Evolutionary conservation across 2,888 invertebrate species (phyloP), one percentile per base, ranked within the genome.

Genomic region (Poecilus cupreus): DNA sequence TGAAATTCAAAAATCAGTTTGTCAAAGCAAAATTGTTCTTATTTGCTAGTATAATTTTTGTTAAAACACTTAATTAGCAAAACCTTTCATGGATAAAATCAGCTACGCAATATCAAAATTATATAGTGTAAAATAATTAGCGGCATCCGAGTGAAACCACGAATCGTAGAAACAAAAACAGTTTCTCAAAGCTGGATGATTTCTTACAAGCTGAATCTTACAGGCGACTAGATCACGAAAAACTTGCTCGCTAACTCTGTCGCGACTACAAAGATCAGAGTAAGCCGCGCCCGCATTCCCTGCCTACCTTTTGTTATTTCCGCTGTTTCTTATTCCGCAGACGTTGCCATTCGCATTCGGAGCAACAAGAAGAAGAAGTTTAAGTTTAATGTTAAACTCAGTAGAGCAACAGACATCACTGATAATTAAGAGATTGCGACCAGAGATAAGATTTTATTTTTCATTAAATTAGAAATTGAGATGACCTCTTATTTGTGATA

Each of bases 281-380:
- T n/a, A 60, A 64, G 77, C 77, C 77, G 77, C 77, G 77, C 60
- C 64, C 64, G 77, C 60, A 60, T 43, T 77, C 43, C 13, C 49
- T 60, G 43, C 39, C 57, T 60, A 51, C 43, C 77, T 77, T 77
- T 77, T 77, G 77, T 77, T 76, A 77, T 77, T 77, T 77, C 77
- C 77, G 77, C 64, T 77, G 60, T 64, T 74, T 77, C 77, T 60
- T 77, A 77, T 77, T 77, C 77, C 46, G 39, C 20, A 8, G 24
- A 24, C 60, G 77, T 77, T 46, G 37, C 64, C 77, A 64, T 43
- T 49, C 24, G 22, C 22, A 39, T 18, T 26, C 16, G 26, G 39
- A 60, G 54, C 37, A 76, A 76, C 37, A 76, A 76, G 54, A 76
- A 76, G 5, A 16, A 24, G 43, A 8, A 0, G 18, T 20, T 24